Base-by-base conservation (phyloP, 2,113 vertebrate genomes). In the Limanda limanda region DNA sequence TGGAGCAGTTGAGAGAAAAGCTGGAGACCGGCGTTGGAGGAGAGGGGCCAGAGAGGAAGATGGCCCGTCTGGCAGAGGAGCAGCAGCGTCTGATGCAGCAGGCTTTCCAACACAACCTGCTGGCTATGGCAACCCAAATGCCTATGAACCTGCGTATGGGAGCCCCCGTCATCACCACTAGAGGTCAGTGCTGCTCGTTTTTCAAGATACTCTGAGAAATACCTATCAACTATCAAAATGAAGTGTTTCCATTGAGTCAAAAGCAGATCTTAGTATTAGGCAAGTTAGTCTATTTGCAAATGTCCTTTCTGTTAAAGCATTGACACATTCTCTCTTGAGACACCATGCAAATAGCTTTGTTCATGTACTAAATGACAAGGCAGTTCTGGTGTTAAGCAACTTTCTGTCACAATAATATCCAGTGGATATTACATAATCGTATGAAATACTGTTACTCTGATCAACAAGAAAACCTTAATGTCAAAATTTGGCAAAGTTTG, bases 1-100 rank as follows among this genome's bases (percentile, higher is more conserved):
- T 99, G 88, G 98, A 99, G 84, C 97, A 98, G 92, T 94, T 99
- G 74, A 86, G 96, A 54, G 98, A 98, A 83, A 95, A 97, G 69
- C 95, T 99, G 71, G 98, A 99, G 89, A 93, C 95, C 0, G 54
- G 88, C 0, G 92, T 42, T 42, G 74, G 40, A 2, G 95, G 95
- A 2, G 96, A 98, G 52, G 97, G 96, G 0, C 95, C 96, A 0
- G 97, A 98, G 92, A 97, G 98, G 92, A 97, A 97, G 87, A 93
- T 92, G 76, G 88, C 95, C 0, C 92, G 96, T 2, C 90, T 97
- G 89, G 95, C 95, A 0, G 96, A 94, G 82, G 98, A 98, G 80
- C 97, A 98, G 87, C 97, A 99, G 92, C 95, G 97, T 23, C 93
- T 98, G 1, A 95, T 98, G 80, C 97, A 98, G 89, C 97, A 98